Evolutionary conservation across 2,888 invertebrate genomes (phyloP), one percentile per base, ranked within the genome.

Genomic region (Kuschelorhynchus macadamiae): DNA sequence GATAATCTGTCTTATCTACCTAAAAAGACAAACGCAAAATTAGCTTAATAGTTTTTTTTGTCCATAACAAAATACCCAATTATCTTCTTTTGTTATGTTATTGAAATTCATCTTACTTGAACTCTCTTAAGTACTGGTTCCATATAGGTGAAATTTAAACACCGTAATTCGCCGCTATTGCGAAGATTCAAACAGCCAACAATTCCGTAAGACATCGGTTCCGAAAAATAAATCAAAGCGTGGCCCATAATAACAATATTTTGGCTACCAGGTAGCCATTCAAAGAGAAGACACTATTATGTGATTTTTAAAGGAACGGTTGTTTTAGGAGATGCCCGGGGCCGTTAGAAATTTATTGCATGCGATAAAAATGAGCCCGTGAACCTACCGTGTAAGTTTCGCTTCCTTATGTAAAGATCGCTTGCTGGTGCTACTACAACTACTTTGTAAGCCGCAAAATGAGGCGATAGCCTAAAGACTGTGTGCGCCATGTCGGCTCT

Each of bases 301-400:
- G 52, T 53, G 42, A 53, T 62, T 62, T 62, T 62, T 62, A 32
- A 62, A 62, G 30, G 20, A 62, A 62, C 61, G 44, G 61, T 62
- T 62, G 61, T 62, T 62, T 44, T 9, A 14, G 42, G n/a, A n/a
- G n/a, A 16, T 44, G 61, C 61, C 61, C 25, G 3, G 20, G 50
- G 61, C 52, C 41, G 36, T 62, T 62, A 42, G 52, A 53, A 53
- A 62, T 62, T 62, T 62, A 62, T 62, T 44, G 52, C 61, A 52
- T 53, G 52, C 52, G 25, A 60, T 60, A 60, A 60, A 60, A 60
- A 33, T 9, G 11, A 60, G 20, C 12, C 39, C 16, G 30, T 47
- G 49, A 39, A 50, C 49, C 59, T 50, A 20, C 50, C 47, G 21
- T 50, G 49, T 60, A 50, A 30, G 50, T 50, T 60, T 60, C 18